Base-by-base conservation (phyloP, 2,113 vertebrate genomes). In the Cochlearius cochlearius region DNA sequence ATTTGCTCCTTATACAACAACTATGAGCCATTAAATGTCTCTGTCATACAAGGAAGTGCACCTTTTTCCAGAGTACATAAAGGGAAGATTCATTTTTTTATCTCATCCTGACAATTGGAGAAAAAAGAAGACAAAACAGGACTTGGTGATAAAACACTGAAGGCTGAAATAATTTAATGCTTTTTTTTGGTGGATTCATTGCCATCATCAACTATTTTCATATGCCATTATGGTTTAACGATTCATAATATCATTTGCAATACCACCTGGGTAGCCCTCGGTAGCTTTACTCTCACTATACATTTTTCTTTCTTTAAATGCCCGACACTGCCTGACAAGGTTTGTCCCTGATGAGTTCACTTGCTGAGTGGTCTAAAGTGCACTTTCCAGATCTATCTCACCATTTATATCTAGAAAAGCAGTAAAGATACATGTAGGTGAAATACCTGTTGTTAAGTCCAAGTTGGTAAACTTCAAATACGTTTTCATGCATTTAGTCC, bases 1-100 rank as follows among this genome's bases (percentile, higher is more conserved):
- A 98, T 96, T 96, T 96, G 27, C 66, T 97, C 34, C 75, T 98
- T 96, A 91, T 45, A 58, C 82, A 97, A 95, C 38, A 92, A 64
- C 43, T 91, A 68, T 62, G 59, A 82, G 52, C 41, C 88, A 88
- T 81, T 94, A 86, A 52, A 90, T 78, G 52, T 19, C 32, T 88
- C 55, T 60, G 78, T 97, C 73, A 76, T 88, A 90, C 82, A 88
- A 88, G 43, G 88, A 95, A 64, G 6, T 38, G 38, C 22, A 81
- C 34, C 26, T 85, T 49, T 92, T 97, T 95, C 72, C 86, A 96
- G 73, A 47, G 22, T 67, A 67, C 52, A 36, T 78, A 94, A 94
- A 95, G 62, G 95, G 77, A 88, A 92, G 77, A 95, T 92, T 94
- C 25, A 80, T 89, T 94, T 93, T 93, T 73, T 79, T 45, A 62